Percentiles rank a stretch among this genome's conserved stretches.
Evolutionary conservation across 2,888 invertebrate genomes (phyloP).

Genomic region (Camponotus fellah): DNA sequence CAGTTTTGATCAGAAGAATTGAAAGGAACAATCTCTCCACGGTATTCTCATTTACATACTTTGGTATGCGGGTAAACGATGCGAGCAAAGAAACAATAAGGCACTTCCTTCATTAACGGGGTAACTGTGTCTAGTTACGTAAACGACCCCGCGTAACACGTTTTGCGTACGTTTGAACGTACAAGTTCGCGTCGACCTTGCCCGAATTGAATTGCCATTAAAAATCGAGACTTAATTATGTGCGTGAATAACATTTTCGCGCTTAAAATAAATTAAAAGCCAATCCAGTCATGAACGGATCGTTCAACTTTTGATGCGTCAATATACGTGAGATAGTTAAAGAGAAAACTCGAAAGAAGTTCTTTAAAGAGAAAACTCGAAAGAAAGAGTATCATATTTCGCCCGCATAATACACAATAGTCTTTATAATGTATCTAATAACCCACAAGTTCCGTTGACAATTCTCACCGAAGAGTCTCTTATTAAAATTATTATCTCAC

Average conservation of each 20-base stretch:
- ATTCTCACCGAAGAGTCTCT: neutral
- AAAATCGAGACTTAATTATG: constrained; percentile 1
- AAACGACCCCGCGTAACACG: constrained; percentile 48
- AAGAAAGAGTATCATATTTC: constrained; percentile 65
- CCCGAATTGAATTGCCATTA: neutral
- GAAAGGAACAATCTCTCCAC: neutral
- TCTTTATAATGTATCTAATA: constrained; percentile 25
- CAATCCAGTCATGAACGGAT: neutral
- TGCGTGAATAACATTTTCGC: neutral
- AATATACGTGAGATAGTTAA: constrained; percentile 16
- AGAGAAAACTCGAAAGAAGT: constrained; percentile 52
- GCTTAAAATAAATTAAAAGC: constrained; percentile 21
- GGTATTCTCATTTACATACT: constrained; percentile 29
- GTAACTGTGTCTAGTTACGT: constrained; percentile 59
- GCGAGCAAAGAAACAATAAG: constrained; percentile 60
- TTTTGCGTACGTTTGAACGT: constrained; percentile 50
- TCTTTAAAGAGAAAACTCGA: constrained; percentile 44
- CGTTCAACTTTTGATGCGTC: neutral
- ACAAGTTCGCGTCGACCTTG: constrained; percentile 63
- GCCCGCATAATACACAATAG: constrained; percentile 63
- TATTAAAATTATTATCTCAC: neutral
- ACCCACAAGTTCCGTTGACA: neutral
- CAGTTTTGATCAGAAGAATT: neutral
- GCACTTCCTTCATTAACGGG: constrained; percentile 67
- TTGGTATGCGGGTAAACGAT: constrained; percentile 38